Evolutionary conservation across 1,140 invertebrate genomes (phyloP).

Genomic region (Portunus trituberculatus): DNA sequence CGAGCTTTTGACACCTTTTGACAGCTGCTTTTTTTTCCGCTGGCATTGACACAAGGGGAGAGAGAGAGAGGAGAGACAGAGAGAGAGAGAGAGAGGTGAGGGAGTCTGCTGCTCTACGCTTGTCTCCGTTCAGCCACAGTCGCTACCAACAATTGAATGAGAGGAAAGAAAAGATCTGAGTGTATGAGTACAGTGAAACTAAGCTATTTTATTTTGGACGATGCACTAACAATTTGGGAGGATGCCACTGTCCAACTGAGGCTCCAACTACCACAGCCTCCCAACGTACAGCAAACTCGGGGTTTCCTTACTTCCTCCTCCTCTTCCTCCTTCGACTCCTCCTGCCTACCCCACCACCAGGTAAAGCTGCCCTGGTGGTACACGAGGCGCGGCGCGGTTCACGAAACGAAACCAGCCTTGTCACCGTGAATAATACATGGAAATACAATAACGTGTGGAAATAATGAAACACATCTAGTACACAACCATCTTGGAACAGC

Average conservation of each 20-base stretch:
- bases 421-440: no score
- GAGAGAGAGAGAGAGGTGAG: no score
- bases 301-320: background rate
- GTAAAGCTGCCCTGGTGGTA: no score
- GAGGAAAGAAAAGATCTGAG: background rate
- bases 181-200: background rate
- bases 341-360: background rate
- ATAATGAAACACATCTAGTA: no score
- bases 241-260: constrained; percentile 6
- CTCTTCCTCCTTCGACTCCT: background rate
- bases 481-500: no score
- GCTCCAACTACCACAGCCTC: background rate
- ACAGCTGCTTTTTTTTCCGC: background rate
- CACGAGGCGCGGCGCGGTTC: no score
- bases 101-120: background rate
- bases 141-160: background rate
- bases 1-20: constrained; percentile 44
- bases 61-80: no score
- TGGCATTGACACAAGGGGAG: no score
- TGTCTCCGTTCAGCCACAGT: background rate
- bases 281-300: background rate
- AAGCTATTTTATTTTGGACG: background rate
- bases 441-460: no score
- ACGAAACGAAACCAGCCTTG: no score
- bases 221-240: background rate